Conservation (phyloP, 2,113 vertebrate genomes). For the Vanacampus margaritifer region DNA sequence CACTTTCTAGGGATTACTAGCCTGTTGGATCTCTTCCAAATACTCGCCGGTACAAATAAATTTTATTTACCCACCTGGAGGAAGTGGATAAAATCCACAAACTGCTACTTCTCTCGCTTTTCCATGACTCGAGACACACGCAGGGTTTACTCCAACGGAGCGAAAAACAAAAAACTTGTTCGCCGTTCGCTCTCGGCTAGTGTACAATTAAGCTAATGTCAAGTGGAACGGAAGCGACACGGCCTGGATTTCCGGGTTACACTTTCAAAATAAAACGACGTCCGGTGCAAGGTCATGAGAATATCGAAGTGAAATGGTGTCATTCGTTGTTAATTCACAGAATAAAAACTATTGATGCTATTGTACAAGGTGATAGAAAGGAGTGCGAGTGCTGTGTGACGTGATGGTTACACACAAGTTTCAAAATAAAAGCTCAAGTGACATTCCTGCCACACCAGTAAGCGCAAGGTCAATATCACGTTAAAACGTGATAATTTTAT, state of each 20-base stretch:
- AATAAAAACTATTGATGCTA: not conserved
- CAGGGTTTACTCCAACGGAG: conserved; percentile 17
- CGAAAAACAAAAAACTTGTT: conserved; percentile 42
- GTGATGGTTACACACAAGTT: not conserved
- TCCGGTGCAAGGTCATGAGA: not conserved
- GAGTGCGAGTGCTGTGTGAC: not conserved
- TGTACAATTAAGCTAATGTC: conserved; percentile 34
- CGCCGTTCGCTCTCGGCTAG: conserved; percentile 14
- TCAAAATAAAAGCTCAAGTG: not conserved
- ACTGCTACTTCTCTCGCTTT: conserved; percentile 22
- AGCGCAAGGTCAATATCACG: not conserved
- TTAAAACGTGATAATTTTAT: too few relatives aligned
- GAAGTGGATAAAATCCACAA: not conserved
- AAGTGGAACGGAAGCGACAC: conserved; percentile 1
- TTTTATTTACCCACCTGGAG: conserved; percentile 42
- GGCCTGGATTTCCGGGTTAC: not conserved
- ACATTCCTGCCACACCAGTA: too few relatives aligned
- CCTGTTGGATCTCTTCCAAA: conserved; percentile 24
- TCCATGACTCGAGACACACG: conserved; percentile 23
- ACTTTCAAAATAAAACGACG: not conserved
- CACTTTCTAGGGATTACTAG: conserved; percentile 22
- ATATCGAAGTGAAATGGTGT: not conserved
- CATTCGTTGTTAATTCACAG: not conserved
- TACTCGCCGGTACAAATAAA: conserved; percentile 5
- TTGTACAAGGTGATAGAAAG: not conserved